Evolutionary conservation across 2,888 invertebrate species (phyloP), one percentile per base, ranked within the genome.

Genomic region (Lithophane socia): DNA sequence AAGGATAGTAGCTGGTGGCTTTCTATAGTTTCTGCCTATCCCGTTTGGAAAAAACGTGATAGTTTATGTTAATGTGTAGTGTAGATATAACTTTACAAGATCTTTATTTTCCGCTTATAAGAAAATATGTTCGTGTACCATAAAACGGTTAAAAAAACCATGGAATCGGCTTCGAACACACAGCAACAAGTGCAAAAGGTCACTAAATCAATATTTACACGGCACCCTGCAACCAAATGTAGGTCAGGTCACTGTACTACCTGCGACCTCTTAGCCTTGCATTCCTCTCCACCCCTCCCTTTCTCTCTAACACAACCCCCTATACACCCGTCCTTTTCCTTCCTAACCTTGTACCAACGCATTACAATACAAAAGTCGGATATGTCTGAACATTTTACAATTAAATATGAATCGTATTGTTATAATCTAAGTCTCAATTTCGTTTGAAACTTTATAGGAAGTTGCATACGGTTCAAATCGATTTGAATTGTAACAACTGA

Each of bases 201-300:
- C 93, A 93, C 93, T 92, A 92, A 96, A 96, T 96, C 96, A 96
- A 96, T 96, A 96, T 95, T 94, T 94, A 95, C 94, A 92, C 92
- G 91, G 89, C 90, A 90, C 92, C 93, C 94, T 95, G 95, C 96
- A 95, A 88, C 93, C 87, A 85, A 92, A 96, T 94, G 92, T 96
- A 87, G 96, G 96, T 94, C 96, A 96, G 96, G 96, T 95, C 96
- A 94, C 91, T 95, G 96, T 93, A 94, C 94, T 93, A 93, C 95
- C 95, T 95, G 95, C 92, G 95, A 95, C 93, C 95, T 91, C 91
- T 87, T 93, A 94, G 94, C 95, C 95, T 94, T 96, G 96, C 96
- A 96, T 94, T 94, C 94, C 91, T 86, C 91, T 85, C 86, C 75
- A 86, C 82, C 90, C 88, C 82, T 92, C 93, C 84, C 90, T 86